Evolutionary conservation across 2,888 invertebrate genomes (phyloP).

Genomic region (Cryptosula pallasiana): DNA sequence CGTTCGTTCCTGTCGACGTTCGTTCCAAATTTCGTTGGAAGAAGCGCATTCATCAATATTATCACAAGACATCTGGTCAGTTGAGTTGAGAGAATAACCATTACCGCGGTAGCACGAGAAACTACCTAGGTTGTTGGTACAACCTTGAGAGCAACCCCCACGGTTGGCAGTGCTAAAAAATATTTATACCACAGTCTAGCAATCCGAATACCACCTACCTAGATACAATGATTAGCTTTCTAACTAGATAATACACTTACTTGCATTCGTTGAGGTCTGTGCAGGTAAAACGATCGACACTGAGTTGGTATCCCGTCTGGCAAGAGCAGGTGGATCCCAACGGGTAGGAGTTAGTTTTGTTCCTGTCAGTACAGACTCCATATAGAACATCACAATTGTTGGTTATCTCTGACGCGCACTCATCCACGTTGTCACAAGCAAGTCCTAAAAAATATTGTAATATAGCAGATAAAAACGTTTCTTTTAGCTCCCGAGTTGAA

Average conservation of each 20-base stretch:
- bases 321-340: slow-evolving; percentile 33
- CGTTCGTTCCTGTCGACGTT: too few species aligned
- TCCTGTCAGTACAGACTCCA: slow-evolving; percentile 31
- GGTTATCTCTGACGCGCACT: slow-evolving; percentile 31
- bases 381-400: slow-evolving; percentile 33
- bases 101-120: slow-evolving; percentile 33
- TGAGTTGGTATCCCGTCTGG: slow-evolving; percentile 30
- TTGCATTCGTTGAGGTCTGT: slow-evolving; percentile 28
- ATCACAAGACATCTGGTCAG: slow-evolving; percentile 31
- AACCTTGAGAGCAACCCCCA: slow-evolving; percentile 34
- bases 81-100: slow-evolving; percentile 31
- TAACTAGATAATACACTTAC: too few species aligned
- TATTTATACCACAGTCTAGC: too few species aligned
- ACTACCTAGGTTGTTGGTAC: slow-evolving; percentile 32
- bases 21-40: too few species aligned
- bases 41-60: slow-evolving; percentile 33
- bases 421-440: slow-evolving; percentile 31
- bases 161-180: slow-evolving; percentile 26
- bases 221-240: too few species aligned
- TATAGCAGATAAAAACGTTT: too few species aligned
- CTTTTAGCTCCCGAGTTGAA: too few species aligned
- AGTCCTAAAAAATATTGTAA: background rate
- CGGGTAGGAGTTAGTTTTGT: slow-evolving; percentile 11
- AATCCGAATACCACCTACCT: too few species aligned
- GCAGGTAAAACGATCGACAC: slow-evolving; percentile 35